Evolutionary conservation across 1,140 invertebrate genomes (phyloP).

Genomic region (Mactra quadrangularis): DNA sequence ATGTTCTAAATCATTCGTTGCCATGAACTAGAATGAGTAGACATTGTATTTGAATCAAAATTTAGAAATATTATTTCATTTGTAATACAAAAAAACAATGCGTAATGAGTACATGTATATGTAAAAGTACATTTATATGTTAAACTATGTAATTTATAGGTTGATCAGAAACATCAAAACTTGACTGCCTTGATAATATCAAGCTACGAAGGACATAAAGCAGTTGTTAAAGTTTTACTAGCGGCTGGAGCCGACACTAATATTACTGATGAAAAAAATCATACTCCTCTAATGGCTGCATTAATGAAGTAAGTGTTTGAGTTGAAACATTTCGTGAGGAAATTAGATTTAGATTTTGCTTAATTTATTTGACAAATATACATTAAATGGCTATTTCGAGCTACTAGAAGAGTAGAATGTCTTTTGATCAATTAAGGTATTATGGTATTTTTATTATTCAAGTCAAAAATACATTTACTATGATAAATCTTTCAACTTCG

Average conservation of each 20-base stretch:
- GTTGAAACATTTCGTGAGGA: background rate
- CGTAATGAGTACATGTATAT: no score
- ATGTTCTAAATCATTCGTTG: no score
- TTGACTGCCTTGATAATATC: constrained; percentile 66
- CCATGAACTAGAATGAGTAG: no score
- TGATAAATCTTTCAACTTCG: no score
- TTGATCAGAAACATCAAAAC: constrained; percentile 51
- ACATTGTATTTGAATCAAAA: no score
- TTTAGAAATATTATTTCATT: no score
- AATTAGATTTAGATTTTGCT: background rate
- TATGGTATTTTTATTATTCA: no score
- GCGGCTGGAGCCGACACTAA: constrained; percentile 60
- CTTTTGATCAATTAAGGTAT: background rate
- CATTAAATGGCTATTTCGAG: background rate
- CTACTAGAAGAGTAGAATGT: no score
- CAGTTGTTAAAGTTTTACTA: constrained; percentile 58
- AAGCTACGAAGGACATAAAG: constrained; percentile 62
- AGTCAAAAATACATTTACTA: no score
- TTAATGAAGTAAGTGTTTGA: constrained; percentile 39
- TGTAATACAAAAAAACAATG: no score
- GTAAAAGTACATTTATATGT: no score
- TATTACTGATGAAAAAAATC: constrained; percentile 46
- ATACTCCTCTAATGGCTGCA: constrained; percentile 63
- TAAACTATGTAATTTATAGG: no score
- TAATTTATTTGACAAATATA: background rate